phyloP scores from a whole-genome alignment of 1,140 invertebrate species.

The Drosophila cardini region DNA sequence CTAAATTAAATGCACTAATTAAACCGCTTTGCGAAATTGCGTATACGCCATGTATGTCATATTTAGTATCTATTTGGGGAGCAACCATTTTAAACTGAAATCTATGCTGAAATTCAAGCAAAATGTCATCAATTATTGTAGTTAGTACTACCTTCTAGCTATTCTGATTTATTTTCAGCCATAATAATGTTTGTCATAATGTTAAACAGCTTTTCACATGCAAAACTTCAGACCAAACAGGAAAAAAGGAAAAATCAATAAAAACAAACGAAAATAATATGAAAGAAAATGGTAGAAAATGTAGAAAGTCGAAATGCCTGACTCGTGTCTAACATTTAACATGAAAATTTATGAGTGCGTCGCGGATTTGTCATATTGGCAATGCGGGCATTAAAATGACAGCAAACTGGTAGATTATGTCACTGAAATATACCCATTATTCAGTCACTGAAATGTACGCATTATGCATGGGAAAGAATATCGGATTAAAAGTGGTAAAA shows the following conservation, averaged over 20 bases:
- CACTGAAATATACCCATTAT: not conserved
- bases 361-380: constrained; percentile 29
- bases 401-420: not conserved
- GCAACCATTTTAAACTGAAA: constrained; percentile 4
- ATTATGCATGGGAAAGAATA: no score
- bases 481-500: no score
- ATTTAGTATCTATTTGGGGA: not conserved
- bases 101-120: constrained; percentile 2
- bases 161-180: constrained; percentile 5
- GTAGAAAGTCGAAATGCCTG: constrained; percentile 11
- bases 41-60: not conserved
- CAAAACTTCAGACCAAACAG: not conserved
- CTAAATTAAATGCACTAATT: constrained; percentile 18
- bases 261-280: constrained; percentile 8
- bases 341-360: constrained; percentile 39
- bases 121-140: constrained; percentile 8
- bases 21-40: not conserved
- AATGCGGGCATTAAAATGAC: constrained; percentile 21
- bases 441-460: no score
- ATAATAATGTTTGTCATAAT: constrained; percentile 13
- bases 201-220: constrained; percentile 16
- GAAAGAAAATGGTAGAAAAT: not conserved
- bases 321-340: constrained; percentile 36
- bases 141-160: constrained; percentile 7
- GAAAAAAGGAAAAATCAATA: constrained; percentile 19